phyloP scores from a whole-genome alignment of 2,113 vertebrate species.

The Dendropsophus ebraccatus region DNA sequence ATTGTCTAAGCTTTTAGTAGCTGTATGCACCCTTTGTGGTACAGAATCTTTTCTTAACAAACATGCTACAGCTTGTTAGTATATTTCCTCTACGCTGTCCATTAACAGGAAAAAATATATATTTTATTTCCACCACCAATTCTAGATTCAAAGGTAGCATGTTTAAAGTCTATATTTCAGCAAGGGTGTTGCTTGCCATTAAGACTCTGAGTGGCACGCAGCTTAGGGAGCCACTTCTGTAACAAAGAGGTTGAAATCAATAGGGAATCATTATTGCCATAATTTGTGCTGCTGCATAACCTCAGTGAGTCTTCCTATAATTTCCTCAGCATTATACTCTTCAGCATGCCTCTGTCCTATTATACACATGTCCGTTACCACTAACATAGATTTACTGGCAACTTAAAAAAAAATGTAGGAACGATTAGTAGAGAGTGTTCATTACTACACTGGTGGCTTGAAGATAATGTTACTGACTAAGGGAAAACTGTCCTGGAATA shows the following conservation, averaged over 20 bases:
- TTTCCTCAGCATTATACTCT: slow-evolving; percentile 53
- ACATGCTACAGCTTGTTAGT: not conserved
- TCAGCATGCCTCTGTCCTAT: slow-evolving; percentile 46
- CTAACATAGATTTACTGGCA: slow-evolving; percentile 56
- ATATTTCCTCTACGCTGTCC: not conserved
- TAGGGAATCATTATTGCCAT: slow-evolving; percentile 55
- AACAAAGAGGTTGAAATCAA: slow-evolving; percentile 53
- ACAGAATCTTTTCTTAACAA: not conserved
- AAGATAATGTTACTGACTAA: slow-evolving; percentile 52
- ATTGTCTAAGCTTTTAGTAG: not conserved
- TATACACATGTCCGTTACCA: slow-evolving; percentile 55
- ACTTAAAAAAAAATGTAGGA: slow-evolving; percentile 46
- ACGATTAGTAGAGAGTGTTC: slow-evolving; percentile 50
- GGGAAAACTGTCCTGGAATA: slow-evolving; percentile 26
- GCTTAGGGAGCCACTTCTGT: slow-evolving; percentile 46
- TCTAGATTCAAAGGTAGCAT: slow-evolving; percentile 20
- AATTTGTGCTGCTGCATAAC: slow-evolving; percentile 57
- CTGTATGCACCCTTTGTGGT: not conserved
- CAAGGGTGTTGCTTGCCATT: slow-evolving; percentile 43
- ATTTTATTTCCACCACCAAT: slow-evolving; percentile 16
- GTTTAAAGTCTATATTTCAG: slow-evolving; percentile 43
- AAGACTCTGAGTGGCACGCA: slow-evolving; percentile 35
- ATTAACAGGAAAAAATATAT: not conserved
- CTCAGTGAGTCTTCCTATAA: slow-evolving; percentile 50
- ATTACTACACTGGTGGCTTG: slow-evolving; percentile 39